phyloP scores from a whole-genome alignment of 2,113 vertebrate genomes.

The Cephalopterus ornatus region DNA sequence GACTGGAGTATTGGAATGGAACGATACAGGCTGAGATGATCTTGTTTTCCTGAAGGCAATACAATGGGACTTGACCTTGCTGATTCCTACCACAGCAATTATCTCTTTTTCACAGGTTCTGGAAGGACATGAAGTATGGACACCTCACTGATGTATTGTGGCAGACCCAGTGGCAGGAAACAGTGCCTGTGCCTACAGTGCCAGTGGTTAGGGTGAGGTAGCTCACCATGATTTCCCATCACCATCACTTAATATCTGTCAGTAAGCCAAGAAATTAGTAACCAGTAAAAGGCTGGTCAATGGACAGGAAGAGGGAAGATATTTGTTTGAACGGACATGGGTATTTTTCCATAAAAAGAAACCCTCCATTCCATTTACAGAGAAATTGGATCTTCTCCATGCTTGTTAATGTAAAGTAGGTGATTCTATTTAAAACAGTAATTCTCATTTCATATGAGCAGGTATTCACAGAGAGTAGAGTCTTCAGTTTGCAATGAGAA shows the following conservation, averaged over 20 bases:
- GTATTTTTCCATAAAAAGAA: not conserved
- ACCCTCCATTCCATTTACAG: not conserved
- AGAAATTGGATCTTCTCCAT: not conserved
- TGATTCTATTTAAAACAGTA: constrained; percentile 17
- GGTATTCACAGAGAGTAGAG: not conserved
- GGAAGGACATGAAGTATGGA: not conserved
- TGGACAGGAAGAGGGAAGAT: not conserved
- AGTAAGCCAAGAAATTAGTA: not conserved
- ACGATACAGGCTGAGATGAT: not conserved
- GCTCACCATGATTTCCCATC: not conserved
- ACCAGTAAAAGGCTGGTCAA: not conserved
- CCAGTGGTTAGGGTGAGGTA: not conserved
- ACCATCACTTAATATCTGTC: not conserved
- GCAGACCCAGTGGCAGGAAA: not conserved
- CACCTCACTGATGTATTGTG: not conserved
- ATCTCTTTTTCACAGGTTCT: not conserved
- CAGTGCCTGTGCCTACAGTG: not conserved
- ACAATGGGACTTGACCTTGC: not conserved
- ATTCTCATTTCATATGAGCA: not conserved
- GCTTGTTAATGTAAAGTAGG: not conserved
- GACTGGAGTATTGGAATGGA: not conserved
- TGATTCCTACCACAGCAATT: not conserved
- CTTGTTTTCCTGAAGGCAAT: not conserved
- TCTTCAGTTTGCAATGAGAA: not conserved
- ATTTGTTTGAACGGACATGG: not conserved